A percentile compares a stretch with the other conserved stretches of the same genome.
phyloP scores from a whole-genome alignment of 2,113 vertebrate genomes.

The Pogonocichla stellata region DNA sequence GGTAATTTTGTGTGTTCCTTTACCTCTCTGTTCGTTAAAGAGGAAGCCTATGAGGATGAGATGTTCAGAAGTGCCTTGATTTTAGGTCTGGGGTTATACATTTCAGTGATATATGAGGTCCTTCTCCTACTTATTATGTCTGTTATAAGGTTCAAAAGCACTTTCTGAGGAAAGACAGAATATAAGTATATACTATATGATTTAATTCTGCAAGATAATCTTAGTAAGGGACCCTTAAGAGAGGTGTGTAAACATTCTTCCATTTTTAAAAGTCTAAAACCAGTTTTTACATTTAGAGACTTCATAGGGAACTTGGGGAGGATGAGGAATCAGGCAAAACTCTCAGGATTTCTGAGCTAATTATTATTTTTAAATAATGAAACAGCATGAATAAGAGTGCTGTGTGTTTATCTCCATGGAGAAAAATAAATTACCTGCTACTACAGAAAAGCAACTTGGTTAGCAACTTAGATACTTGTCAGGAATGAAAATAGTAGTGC shows the following conservation, averaged over 20 bases:
- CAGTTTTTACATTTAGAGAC: background rate
- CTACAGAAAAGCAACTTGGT: slow-evolving; percentile 1
- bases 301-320: background rate
- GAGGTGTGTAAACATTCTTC: background rate
- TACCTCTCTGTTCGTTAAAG: background rate
- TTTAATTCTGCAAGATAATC: background rate
- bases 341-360: background rate
- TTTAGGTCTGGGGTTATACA: background rate
- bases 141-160: background rate
- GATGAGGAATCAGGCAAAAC: background rate
- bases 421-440: background rate
- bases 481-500: background rate
- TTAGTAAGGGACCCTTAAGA: background rate
- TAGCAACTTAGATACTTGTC: background rate
- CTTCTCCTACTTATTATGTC: background rate
- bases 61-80: background rate
- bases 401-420: background rate
- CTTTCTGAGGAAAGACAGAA: background rate
- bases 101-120: background rate
- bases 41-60: background rate
- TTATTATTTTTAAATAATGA: background rate
- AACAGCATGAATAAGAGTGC: background rate
- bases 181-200: background rate
- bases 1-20: background rate
- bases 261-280: background rate